Evolutionary conservation across 1,140 invertebrate species (phyloP), one percentile per base, ranked within the genome.

Genomic region (Halotydeus destructor): DNA sequence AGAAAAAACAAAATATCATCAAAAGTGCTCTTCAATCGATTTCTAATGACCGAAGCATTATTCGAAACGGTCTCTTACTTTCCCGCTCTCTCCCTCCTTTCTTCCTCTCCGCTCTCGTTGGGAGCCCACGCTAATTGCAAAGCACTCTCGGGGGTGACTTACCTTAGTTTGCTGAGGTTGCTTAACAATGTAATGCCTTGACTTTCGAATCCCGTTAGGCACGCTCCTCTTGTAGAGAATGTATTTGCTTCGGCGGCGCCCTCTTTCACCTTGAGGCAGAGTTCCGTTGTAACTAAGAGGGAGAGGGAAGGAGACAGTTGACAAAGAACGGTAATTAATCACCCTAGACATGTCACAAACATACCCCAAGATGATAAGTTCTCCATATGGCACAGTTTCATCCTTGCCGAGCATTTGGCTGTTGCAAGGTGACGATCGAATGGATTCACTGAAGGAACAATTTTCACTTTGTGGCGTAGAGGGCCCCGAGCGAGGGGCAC

Each of bases 301-400:
- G 22, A 39, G n/a, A 38, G 2, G 40, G 11, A n/a, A 31, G 25
- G 36, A 18, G 24, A 32, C 3, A 43, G 21, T 14, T 19, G 41
- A 49, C 23, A 33, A 5, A 14, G 12, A 45, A 21, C 34, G 42
- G 24, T 27, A 25, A 33, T 37, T 11, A 27, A 18, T 30, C 25
- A 45, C 12, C 28, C 25, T 26, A 16, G 1, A 41, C 12, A 6
- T 30, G 5, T 30, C 6, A 30, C 6, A 41, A 22, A 69, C 71
- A 74, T 68, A 88, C 79, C 83, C 83, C 58, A 86, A 71, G 62
- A 88, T 84, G 57, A 86, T 78, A 57, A 89, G 69, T 70, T 89
- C 83, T 50, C 83, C 83, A 68, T 85, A 89, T n/a, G n/a, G n/a
- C n/a, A n/a, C n/a, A n/a, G n/a, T n/a, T n/a, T n/a, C n/a, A n/a